Conservation (phyloP, 92 coral and sea anemone species). For the Metridium senile region DNA sequence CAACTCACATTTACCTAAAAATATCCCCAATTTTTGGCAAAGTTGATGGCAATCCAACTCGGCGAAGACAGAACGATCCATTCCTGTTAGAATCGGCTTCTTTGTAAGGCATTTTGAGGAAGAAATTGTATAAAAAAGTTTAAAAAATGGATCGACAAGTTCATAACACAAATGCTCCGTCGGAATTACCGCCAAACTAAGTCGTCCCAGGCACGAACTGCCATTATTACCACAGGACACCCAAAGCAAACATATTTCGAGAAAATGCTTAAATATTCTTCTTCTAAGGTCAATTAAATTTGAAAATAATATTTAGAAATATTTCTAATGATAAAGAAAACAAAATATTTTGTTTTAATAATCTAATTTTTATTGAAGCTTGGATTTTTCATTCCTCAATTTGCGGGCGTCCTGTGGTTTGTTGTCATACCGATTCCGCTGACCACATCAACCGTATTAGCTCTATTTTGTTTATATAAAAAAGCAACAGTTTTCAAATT, state of each 20-base stretch:
- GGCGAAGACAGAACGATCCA: constrained; percentile 55
- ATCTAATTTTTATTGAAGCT: no score
- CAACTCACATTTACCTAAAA: constrained; percentile 52
- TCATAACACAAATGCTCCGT: no score
- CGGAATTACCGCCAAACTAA: background rate
- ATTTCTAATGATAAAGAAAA: no score
- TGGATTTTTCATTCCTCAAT: no score
- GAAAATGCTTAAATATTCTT: no score
- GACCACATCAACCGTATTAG: background rate
- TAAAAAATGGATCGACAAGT: no score
- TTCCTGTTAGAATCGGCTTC: background rate
- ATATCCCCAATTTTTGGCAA: constrained; percentile 66
- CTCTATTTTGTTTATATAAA: background rate
- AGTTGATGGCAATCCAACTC: constrained; percentile 67
- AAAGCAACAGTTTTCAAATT: background rate
- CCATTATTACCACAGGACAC: background rate
- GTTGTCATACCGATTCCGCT: background rate
- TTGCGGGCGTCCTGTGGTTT: background rate
- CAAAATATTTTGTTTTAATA: no score
- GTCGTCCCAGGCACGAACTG: background rate
- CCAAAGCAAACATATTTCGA: no score
- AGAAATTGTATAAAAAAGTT: background rate
- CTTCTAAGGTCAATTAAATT: no score
- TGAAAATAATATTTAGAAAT: no score
- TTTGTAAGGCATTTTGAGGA: background rate